Evolutionary conservation across 2,888 invertebrate genomes (phyloP).

Genomic region (Hyposoter didymator): DNA sequence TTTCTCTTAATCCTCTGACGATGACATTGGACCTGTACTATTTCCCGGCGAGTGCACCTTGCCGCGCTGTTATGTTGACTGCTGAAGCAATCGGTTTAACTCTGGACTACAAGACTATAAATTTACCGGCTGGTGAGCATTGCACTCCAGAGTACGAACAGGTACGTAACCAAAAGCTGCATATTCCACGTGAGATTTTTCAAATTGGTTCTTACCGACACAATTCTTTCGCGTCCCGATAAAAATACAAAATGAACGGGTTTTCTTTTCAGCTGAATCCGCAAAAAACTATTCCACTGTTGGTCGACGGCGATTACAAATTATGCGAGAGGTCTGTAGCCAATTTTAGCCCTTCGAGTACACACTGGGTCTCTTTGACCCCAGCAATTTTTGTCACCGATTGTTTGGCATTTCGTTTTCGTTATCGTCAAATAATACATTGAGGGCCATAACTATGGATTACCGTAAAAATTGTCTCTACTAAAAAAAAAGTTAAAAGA

Average conservation of each 20-base stretch:
- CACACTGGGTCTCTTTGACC: too few species aligned
- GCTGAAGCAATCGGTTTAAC: constrained; percentile 82
- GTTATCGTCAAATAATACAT: too few species aligned
- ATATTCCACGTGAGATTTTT: background rate
- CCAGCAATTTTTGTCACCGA: too few species aligned
- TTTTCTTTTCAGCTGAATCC: constrained; percentile 77
- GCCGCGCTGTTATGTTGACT: constrained; percentile 82
- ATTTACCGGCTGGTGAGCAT: constrained; percentile 81
- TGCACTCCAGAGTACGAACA: constrained; percentile 82
- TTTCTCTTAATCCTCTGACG: background rate
- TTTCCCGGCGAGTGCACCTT: constrained; percentile 78
- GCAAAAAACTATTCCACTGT: constrained; percentile 77
- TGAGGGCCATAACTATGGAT: background rate
- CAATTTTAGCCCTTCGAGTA: background rate
- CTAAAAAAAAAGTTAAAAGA: too few species aligned
- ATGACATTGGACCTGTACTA: constrained; percentile 81
- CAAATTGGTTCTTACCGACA: background rate
- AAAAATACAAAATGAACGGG: background rate
- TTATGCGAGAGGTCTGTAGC: constrained; percentile 78
- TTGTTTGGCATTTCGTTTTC: too few species aligned
- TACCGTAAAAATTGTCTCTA: too few species aligned
- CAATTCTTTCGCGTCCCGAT: background rate
- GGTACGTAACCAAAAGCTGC: constrained; percentile 72
- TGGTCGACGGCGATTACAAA: constrained; percentile 80
- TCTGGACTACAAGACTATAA: constrained; percentile 80